These are phyloP conservation scores for Scopus umbretta DNA, from an alignment of 2,113 vertebrate species.

Conservation along the genomic window DNA sequence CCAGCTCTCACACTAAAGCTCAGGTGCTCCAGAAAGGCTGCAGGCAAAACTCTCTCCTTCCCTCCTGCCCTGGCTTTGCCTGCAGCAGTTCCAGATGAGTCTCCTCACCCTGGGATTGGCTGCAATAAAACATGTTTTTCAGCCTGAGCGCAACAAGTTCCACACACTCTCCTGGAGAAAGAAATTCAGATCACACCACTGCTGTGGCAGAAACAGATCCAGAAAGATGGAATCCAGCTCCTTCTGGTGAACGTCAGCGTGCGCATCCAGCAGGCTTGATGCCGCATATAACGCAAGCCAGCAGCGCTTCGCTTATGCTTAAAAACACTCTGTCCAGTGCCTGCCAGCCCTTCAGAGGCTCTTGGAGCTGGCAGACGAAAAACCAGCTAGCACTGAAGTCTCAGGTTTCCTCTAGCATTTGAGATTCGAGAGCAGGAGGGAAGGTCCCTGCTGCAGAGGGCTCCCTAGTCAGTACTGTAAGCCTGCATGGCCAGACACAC, in stretches of 20 bases:
- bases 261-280: background rate
- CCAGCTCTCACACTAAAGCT: background rate
- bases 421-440: background rate
- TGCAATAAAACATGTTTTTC: background rate
- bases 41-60: background rate
- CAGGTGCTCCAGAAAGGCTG: background rate
- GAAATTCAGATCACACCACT: background rate
- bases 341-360: background rate
- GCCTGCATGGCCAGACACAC: background rate
- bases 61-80: background rate
- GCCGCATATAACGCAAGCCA: background rate
- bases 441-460: background rate
- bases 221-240: background rate
- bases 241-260: background rate
- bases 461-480: background rate
- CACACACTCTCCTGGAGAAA: background rate
- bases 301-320: background rate
- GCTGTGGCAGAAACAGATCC: background rate
- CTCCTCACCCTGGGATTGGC: background rate
- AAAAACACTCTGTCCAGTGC: background rate
- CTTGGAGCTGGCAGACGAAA: background rate
- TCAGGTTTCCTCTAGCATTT: background rate
- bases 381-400: background rate
- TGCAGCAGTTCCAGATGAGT: background rate
- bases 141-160: background rate